Evolutionary conservation across 2,888 invertebrate genomes (phyloP).

Genomic region (Drosophila limbata): DNA sequence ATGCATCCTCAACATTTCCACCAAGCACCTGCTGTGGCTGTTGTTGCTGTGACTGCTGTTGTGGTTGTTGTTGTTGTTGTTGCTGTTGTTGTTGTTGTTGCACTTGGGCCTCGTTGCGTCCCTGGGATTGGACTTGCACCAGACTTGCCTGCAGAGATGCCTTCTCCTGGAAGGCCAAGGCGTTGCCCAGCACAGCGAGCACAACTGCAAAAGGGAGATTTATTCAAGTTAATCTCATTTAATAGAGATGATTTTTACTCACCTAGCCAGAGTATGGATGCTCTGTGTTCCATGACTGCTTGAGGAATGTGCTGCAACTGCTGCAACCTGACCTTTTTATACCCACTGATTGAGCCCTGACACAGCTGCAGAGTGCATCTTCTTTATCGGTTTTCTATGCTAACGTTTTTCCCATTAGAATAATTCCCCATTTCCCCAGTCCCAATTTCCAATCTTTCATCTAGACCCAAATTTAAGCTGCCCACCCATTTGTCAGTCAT

Average conservation of each 20-base stretch:
- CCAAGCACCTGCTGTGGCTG: constrained; percentile 15
- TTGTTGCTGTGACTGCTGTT: constrained; percentile 11
- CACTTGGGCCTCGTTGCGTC: constrained; percentile 40
- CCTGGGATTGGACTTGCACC: constrained; percentile 23
- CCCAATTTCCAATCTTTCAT: constrained; percentile 26
- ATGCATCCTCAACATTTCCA: constrained; percentile 40
- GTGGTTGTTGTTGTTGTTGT: not conserved
- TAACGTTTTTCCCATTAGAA: constrained; percentile 71
- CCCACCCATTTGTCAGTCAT: constrained; percentile 21
- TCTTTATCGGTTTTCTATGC: constrained; percentile 49
- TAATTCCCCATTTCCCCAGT: constrained; percentile 29
- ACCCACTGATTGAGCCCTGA: constrained; percentile 5
- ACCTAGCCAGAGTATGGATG: constrained; percentile 60
- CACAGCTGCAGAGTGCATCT: constrained; percentile 56
- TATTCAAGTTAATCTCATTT: not conserved
- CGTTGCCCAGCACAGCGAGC: constrained; percentile 43
- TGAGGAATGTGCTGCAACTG: constrained; percentile 46
- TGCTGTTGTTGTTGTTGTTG: constrained; percentile 19
- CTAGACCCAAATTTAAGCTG: constrained; percentile 37
- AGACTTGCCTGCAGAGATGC: constrained; percentile 47
- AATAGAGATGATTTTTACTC: constrained; percentile 21
- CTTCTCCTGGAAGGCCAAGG: constrained; percentile 62
- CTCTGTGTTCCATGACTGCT: constrained; percentile 55
- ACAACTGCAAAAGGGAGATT: constrained; percentile 41
- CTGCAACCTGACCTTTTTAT: constrained; percentile 48